Percentiles rank a stretch among this genome's conserved stretches.
phyloP scores from a whole-genome alignment of 2,888 invertebrate species.

The Chesias legatella region DNA sequence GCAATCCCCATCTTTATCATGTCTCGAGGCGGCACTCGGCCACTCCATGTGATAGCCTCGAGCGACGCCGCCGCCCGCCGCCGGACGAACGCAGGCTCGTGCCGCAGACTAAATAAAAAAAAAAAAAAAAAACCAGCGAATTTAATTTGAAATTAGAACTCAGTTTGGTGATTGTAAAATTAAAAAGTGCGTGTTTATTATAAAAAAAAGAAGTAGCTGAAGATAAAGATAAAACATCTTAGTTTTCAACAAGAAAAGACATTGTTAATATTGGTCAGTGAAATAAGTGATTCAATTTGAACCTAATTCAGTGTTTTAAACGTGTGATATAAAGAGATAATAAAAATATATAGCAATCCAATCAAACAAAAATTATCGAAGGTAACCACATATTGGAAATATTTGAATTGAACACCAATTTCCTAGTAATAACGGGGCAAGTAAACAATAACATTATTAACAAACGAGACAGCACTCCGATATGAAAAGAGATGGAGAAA shows the following conservation, averaged over 20 bases:
- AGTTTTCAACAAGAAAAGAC: too few relatives aligned
- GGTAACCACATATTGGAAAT: slow-evolving; percentile 64
- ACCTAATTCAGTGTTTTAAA: not conserved
- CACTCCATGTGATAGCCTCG: slow-evolving; percentile 78
- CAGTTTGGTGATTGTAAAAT: slow-evolving; percentile 5
- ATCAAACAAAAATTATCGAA: slow-evolving; percentile 24
- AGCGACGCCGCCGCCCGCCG: slow-evolving; percentile 57
- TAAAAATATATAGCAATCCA: slow-evolving; percentile 7
- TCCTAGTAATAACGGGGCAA: slow-evolving; percentile 66
- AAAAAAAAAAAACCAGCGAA: slow-evolving; percentile 7
- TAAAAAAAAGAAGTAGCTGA: too few relatives aligned
- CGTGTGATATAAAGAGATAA: not conserved
- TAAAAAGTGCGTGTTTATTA: not conserved
- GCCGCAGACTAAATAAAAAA: slow-evolving; percentile 51
- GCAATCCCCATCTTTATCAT: slow-evolving; percentile 64
- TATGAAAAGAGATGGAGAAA: slow-evolving; percentile 46
- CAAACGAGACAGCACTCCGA: slow-evolving; percentile 45
- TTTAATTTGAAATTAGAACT: slow-evolving; percentile 13
- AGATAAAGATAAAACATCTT: too few relatives aligned
- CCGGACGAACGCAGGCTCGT: slow-evolving; percentile 50
- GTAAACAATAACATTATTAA: slow-evolving; percentile 76
- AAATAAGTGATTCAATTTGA: too few relatives aligned
- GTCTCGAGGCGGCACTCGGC: slow-evolving; percentile 48
- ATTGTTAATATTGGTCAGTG: too few relatives aligned
- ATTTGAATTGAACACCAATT: slow-evolving; percentile 57